Evolutionary conservation across 2,113 vertebrate genomes (phyloP).

Genomic region (Cinclus cinclus): DNA sequence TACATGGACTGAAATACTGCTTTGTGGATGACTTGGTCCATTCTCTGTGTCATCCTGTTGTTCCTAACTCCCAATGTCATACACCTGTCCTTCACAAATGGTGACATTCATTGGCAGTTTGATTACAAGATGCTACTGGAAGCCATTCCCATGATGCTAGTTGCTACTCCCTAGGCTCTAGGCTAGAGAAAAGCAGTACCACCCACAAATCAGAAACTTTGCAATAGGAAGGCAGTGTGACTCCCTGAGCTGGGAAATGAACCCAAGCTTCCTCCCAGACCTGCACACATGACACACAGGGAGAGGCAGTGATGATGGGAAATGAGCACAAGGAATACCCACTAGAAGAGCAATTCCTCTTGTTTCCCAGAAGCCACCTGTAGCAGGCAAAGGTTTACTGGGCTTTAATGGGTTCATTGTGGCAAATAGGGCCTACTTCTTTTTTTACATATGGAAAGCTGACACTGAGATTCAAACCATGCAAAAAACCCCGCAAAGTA

Average conservation of each 20-base stretch:
- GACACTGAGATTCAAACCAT: background rate
- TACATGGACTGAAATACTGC: background rate
- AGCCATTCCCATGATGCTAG: background rate
- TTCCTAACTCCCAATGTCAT: background rate
- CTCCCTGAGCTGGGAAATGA: background rate
- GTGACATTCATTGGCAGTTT: background rate
- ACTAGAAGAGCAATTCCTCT: background rate
- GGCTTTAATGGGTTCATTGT: background rate
- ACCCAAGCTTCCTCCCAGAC: constrained; percentile 18
- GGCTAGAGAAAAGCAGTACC: background rate
- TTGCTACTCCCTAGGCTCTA: background rate
- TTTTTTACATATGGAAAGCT: background rate
- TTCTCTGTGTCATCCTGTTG: background rate
- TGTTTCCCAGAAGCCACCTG: constrained; percentile 37
- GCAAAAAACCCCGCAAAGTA: background rate
- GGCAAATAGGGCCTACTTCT: background rate
- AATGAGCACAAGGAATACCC: background rate
- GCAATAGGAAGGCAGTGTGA: background rate
- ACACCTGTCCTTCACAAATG: background rate
- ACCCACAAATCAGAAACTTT: constrained; percentile 1
- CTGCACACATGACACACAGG: background rate
- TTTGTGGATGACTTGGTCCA: background rate
- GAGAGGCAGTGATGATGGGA: constrained; percentile 24
- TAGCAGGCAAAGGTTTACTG: background rate
- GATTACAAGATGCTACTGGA: background rate